Conservation (phyloP, 2,113 vertebrate species). For the Syngnathus typhle region DNA sequence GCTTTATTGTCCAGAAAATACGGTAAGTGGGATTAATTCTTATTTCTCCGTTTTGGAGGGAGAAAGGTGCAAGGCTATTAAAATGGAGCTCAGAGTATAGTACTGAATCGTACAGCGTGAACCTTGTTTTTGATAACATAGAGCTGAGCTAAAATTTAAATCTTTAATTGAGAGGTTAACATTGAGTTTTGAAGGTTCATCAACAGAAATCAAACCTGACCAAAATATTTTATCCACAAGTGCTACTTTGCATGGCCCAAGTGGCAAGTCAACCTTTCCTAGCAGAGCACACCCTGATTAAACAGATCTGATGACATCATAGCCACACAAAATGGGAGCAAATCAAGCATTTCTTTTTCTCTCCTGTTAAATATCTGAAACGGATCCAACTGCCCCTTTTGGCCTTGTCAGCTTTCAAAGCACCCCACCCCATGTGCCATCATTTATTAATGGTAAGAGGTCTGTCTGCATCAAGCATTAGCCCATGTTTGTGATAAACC, state of each 20-base stretch:
- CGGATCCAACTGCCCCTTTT: slow-evolving; percentile 40
- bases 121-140: too few relatives aligned
- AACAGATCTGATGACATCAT: slow-evolving; percentile 38
- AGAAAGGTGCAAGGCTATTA: too few relatives aligned
- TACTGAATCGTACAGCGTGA: too few relatives aligned
- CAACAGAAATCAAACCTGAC: too few relatives aligned
- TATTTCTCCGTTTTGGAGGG: too few relatives aligned
- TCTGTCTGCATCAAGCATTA: slow-evolving; percentile 67
- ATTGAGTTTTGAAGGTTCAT: too few relatives aligned
- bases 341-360: slow-evolving; percentile 39
- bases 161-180: too few relatives aligned
- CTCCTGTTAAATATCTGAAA: slow-evolving; percentile 53
- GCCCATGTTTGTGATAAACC: slow-evolving; percentile 67
- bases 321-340: slow-evolving; percentile 36
- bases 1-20: too few relatives aligned
- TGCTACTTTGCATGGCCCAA: not conserved
- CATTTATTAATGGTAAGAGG: slow-evolving; percentile 69
- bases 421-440: slow-evolving; percentile 42
- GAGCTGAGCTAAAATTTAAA: too few relatives aligned
- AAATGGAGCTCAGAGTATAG: too few relatives aligned
- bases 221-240: not conserved
- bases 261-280: not conserved
- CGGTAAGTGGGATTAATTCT: too few relatives aligned
- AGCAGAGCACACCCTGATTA: slow-evolving; percentile 1
- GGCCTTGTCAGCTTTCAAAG: slow-evolving; percentile 29